phyloP scores from a whole-genome alignment of 1,140 invertebrate species.

The Anastrepha ludens region DNA sequence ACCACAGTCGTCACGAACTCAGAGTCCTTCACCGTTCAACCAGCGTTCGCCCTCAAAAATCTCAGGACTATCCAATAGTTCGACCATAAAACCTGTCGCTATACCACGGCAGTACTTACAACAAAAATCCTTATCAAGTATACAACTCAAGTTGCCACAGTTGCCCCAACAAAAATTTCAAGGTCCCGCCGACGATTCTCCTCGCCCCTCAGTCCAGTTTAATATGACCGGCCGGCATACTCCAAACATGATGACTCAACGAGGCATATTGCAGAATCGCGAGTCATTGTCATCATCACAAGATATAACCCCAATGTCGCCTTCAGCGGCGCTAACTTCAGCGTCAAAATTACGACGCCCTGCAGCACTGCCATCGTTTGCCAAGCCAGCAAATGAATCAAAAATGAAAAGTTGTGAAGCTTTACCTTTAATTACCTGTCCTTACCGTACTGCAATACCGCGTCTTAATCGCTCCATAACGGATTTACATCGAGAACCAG shows the following conservation, averaged over 20 bases:
- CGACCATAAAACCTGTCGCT: constrained; percentile 57
- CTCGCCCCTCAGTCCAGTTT: constrained; percentile 71
- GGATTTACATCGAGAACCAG: constrained; percentile 63
- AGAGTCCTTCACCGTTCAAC: constrained; percentile 64
- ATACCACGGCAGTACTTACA: constrained; percentile 58
- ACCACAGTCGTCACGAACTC: constrained; percentile 67
- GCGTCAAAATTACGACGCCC: constrained; percentile 56
- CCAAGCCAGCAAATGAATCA: constrained; percentile 57
- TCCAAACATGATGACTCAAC: constrained; percentile 65
- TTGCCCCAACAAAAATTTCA: constrained; percentile 33
- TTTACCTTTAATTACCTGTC: constrained; percentile 65
- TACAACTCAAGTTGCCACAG: constrained; percentile 63
- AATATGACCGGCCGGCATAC: constrained; percentile 68
- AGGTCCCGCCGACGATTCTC: constrained; percentile 65
- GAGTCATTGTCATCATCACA: constrained; percentile 69
- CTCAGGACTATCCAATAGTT: neutral
- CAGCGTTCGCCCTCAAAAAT: neutral
- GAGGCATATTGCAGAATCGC: constrained; percentile 69
- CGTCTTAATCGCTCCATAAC: constrained; percentile 65
- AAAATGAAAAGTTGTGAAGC: constrained; percentile 68
- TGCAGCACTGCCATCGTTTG: constrained; percentile 20
- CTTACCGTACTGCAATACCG: constrained; percentile 67
- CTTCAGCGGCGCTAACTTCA: constrained; percentile 59
- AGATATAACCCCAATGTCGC: constrained; percentile 60
- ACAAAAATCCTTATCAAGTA: constrained; percentile 63